Evolutionary conservation across 2,113 vertebrate species (phyloP), one percentile per base, ranked within the genome.

Genomic region (Lipophrys pholis): DNA sequence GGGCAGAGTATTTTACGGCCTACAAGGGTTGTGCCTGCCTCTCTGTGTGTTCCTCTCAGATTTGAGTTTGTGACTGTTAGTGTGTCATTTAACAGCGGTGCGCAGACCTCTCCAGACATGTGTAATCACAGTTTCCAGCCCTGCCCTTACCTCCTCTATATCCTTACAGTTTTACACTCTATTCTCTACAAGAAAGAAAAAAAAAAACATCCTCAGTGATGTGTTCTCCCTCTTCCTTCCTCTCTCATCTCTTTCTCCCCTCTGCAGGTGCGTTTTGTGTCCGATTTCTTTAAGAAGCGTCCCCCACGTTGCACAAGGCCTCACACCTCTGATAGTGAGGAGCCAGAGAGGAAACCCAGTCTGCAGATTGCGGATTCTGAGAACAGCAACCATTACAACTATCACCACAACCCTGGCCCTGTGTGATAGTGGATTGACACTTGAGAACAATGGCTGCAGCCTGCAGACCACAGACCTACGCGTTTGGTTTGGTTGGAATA

Each of bases 231-330:
- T 59, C 46, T 40, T 5, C 2, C 21, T 11, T 52, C 36, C 8
- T 69, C 6, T 56, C 46, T 42, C 6, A 2, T 42, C 41, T 42
- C 41, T 10, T 42, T 42, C 41, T 36, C 42, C 68, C 51, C 11
- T 58, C 49, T 49, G 5, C 87, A 98, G 97, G 96, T 98, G 36
- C 89, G 56, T 11, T 96, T 94, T 0, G 85, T 98, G 71, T 97
- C 97, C 0, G 96, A 97, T 87, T 96, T 98, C 92, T 99, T 97
- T 82, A 98, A 98, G 87, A 61, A 82, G 0, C 94, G 95, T 5
- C 93, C 94, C 1, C 89, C 90, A 0, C 87, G 59, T 46, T 6
- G 71, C 82, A 61, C 17, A 2, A 89, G 88, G 1, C 57, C 72
- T 0, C 83, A 87, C 30, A 14, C 63, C 0, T 62, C 16, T 0